These are phyloP conservation scores for Drosophila nr. medialis DNA, from an alignment of 2,888 invertebrate genomes.

Conservation along the genomic window DNA sequence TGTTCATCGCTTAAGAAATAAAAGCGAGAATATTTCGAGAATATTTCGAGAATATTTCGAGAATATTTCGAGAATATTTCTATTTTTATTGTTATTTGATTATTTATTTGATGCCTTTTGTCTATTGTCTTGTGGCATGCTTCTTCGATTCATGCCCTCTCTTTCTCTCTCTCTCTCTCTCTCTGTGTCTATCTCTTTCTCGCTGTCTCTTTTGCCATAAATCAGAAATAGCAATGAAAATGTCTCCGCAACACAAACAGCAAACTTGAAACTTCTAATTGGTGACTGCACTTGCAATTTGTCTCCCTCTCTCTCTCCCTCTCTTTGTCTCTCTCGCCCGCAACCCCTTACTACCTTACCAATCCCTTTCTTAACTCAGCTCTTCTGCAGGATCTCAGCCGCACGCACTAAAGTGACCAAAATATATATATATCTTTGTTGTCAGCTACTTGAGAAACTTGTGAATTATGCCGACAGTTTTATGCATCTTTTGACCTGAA, in stretches of 20 bases:
- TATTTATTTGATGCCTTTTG: not conserved
- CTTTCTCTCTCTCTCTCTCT: not conserved
- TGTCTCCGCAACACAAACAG: conserved; percentile 50
- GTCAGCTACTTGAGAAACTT: conserved; percentile 46
- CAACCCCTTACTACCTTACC: not conserved
- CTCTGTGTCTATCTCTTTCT: not conserved
- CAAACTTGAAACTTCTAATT: conserved; percentile 70
- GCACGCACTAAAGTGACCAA: conserved; percentile 26
- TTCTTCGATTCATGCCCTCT: conserved; percentile 53
- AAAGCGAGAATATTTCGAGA: too few species aligned
- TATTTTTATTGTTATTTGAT: not conserved
- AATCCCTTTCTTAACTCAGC: conserved; percentile 1
- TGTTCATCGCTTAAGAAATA: too few species aligned
- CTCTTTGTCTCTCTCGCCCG: not conserved
- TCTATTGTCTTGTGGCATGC: conserved; percentile 26
- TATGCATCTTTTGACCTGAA: conserved; percentile 66
- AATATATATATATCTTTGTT: conserved; percentile 6
- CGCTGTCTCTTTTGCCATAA: conserved; percentile 49
- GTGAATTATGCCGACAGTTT: conserved; percentile 68
- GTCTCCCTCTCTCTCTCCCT: not conserved
- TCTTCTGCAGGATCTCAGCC: not conserved
- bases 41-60: too few species aligned
- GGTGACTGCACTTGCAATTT: conserved; percentile 69
- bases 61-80: not conserved
- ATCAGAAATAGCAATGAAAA: conserved; percentile 72